Percentiles rank a stretch among this genome's conserved stretches.
phyloP scores from a whole-genome alignment of 2,888 invertebrate species.

The Drosophila borealis region DNA sequence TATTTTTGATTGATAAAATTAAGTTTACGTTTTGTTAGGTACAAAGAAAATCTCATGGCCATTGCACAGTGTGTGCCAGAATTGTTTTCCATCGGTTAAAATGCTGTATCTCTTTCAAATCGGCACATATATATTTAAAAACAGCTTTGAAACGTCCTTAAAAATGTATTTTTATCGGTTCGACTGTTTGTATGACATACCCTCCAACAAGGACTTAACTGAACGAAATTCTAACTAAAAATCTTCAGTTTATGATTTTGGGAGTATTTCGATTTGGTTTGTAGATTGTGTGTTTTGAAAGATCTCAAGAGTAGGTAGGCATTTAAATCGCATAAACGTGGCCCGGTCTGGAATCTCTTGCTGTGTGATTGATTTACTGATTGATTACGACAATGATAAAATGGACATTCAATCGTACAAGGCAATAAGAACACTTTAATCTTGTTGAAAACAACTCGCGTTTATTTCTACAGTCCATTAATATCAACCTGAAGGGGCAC shows the following conservation, averaged over 20 bases:
- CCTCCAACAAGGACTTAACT: neutral
- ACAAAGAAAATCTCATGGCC: conserved; percentile 71
- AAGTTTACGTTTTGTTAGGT: conserved; percentile 55
- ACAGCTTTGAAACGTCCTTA: neutral
- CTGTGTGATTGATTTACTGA: conserved; percentile 5
- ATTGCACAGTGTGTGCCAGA: conserved; percentile 41
- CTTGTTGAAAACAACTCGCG: neutral
- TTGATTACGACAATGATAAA: conserved; percentile 10
- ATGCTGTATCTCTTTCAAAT: conserved; percentile 1
- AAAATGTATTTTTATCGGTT: neutral
- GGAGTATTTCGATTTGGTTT: conserved; percentile 3
- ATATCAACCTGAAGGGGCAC: conserved; percentile 8
- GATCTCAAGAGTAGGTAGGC: conserved; percentile 12
- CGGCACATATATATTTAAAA: neutral
- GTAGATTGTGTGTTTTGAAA: neutral
- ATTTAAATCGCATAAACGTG: conserved; percentile 10
- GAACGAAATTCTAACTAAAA: neutral
- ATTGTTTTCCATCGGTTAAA: conserved; percentile 35
- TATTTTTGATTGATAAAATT: conserved; percentile 48
- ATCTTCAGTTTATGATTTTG: conserved; percentile 7
- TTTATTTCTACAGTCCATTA: conserved; percentile 1
- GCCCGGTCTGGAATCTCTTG: conserved; percentile 1
- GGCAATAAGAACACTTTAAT: conserved; percentile 17
- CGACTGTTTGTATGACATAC: neutral
- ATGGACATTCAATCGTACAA: conserved; percentile 7